Evolutionary conservation across 2,888 invertebrate genomes (phyloP), one percentile per base, ranked within the genome.

Genomic region (Himalopsyche tibetana): DNA sequence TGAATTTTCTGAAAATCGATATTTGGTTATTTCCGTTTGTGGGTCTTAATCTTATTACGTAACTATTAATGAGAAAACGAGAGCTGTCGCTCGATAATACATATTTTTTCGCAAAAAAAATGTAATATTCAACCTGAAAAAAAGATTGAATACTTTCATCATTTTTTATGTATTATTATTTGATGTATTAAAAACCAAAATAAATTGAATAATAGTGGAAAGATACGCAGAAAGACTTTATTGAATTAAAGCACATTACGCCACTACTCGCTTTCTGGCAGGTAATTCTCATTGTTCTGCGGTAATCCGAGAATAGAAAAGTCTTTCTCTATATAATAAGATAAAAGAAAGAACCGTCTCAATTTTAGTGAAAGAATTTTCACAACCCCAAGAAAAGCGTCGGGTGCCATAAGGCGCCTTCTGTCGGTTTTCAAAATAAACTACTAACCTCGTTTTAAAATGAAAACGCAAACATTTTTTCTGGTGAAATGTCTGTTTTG

Each of bases 231-330:
- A 19, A 19, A 19, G 6, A 63, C 19, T 12, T 19, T 19, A 63
- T 19, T 63, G 63, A 19, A 63, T 63, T 63, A 63, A 63, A 56
- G 19, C 2, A 19, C 19, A 63, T 63, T 63, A 63, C 19, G 8
- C 51, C 51, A 51, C 28, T 19, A 63, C 63, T 63, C 63, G 28
- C 19, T 28, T 3, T 63, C 63, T 63, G 63, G 63, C 63, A 63
- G 63, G 63, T 63, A 63, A 63, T 63, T 63, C 19, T 63, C 63
- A 63, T 63, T 63, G 63, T 63, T 63, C 63, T 63, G 63, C 15
- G 63, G 19, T 63, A 63, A 63, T 28, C 28, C 63, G 19, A 63
- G 63, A 63, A 19, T 19, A 28, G 63, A 63, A 63, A 63, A 63
- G 63, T 63, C 63, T 19, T n/a, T 63, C 63, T 63, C 63, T 63